Conservation (phyloP, 2,888 invertebrate genomes). For the Ptychoptera contaminata region DNA sequence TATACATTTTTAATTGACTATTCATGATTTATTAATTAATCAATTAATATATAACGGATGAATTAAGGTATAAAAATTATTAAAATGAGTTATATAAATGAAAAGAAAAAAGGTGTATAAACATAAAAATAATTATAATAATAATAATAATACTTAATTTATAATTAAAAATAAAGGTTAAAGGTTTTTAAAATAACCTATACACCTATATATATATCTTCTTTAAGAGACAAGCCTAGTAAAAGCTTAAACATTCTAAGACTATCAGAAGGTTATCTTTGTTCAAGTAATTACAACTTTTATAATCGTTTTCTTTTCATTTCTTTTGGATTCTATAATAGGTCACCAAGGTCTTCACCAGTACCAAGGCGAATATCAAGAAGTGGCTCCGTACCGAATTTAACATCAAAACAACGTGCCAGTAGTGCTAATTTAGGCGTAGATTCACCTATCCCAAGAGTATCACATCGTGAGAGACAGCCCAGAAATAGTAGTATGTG, state of each 20-base stretch:
- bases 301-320: background rate
- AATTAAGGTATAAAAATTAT: no score
- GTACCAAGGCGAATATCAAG: conserved; percentile 27
- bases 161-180: no score
- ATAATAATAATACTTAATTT: no score
- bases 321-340: background rate
- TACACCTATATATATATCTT: background rate
- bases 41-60: no score
- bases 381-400: conserved; percentile 45
- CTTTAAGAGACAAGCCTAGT: background rate
- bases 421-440: conserved; percentile 5
- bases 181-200: no score
- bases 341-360: conserved; percentile 23
- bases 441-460: conserved; percentile 23
- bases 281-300: background rate
- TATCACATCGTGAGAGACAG: conserved; percentile 9
- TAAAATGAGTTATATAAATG: no score
- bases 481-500: conserved; percentile 23
- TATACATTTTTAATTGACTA: no score
- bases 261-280: background rate
- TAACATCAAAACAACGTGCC: conserved; percentile 19
- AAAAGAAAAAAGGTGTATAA: no score
- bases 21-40: no score
- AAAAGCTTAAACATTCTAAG: background rate
- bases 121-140: no score